Conservation (phyloP, 35 echinoderm and acorn worm genomes). For the Diadema setosum region DNA sequence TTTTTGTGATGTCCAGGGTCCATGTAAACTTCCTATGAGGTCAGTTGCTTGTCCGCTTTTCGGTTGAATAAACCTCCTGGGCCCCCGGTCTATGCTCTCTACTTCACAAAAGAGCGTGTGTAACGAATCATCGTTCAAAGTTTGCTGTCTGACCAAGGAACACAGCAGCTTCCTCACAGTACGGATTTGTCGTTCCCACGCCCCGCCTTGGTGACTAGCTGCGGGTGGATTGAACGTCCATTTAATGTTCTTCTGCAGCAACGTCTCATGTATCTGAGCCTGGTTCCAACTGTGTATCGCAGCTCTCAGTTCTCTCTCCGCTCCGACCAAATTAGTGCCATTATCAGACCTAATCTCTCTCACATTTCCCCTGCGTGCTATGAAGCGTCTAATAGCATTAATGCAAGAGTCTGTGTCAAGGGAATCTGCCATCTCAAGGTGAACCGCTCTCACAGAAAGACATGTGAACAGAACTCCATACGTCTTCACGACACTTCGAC, state of each 20-base stretch:
- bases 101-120: conserved; percentile 40
- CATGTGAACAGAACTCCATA: neutral
- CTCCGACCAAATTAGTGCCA: conserved; percentile 27
- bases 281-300: neutral
- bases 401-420: conserved; percentile 62
- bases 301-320: conserved; percentile 5
- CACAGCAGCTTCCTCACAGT: neutral
- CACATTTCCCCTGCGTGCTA: neutral
- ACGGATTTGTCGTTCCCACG: conserved; percentile 36
- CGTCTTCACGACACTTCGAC: neutral
- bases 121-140: conserved; percentile 50
- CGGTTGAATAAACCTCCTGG: no score
- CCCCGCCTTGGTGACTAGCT: conserved; percentile 12
- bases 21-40: no score
- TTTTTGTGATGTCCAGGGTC: no score
- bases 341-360: conserved; percentile 22
- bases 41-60: no score
- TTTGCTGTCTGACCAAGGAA: neutral
- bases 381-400: neutral
- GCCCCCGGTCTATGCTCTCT: no score
- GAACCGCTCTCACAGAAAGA: neutral
- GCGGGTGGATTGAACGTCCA: conserved; percentile 29
- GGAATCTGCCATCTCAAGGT: neutral
- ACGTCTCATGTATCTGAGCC: neutral
- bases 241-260: neutral